Percentiles rank a stretch among this genome's conserved stretches.
Conservation (phyloP, 2,888 invertebrate species). For the Mantis religiosa region DNA sequence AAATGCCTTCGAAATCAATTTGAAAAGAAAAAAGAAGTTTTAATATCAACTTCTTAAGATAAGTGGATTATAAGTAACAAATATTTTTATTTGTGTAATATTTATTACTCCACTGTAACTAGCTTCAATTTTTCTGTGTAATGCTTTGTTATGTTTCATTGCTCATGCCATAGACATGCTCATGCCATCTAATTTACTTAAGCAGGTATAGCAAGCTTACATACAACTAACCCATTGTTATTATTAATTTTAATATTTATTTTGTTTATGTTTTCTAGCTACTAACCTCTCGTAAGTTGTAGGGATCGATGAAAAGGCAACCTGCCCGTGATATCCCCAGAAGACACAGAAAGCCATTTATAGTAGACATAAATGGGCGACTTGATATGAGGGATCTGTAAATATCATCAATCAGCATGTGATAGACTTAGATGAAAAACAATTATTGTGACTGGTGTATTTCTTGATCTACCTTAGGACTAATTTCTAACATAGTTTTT, state of each 20-base stretch:
- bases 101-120: too few relatives aligned
- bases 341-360: constrained; percentile 53
- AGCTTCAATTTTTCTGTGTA: too few relatives aligned
- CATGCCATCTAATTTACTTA: too few relatives aligned
- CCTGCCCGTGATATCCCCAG: constrained; percentile 50
- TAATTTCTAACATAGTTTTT: too few relatives aligned
- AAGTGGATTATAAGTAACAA: too few relatives aligned
- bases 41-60: too few relatives aligned
- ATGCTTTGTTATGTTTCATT: too few relatives aligned
- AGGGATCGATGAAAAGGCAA: constrained; percentile 55
- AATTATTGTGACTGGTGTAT: neutral
- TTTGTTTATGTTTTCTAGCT: neutral
- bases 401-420: neutral
- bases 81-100: too few relatives aligned
- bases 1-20: too few relatives aligned
- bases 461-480: neutral
- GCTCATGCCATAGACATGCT: too few relatives aligned
- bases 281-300: constrained; percentile 50
- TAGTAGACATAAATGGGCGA: constrained; percentile 53
- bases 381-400: constrained; percentile 50
- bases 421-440: neutral
- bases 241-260: neutral
- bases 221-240: neutral
- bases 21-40: too few relatives aligned
- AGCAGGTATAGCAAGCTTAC: neutral